Base-by-base conservation (phyloP, 1,140 invertebrate species). In the Notospermus geniculatus region DNA sequence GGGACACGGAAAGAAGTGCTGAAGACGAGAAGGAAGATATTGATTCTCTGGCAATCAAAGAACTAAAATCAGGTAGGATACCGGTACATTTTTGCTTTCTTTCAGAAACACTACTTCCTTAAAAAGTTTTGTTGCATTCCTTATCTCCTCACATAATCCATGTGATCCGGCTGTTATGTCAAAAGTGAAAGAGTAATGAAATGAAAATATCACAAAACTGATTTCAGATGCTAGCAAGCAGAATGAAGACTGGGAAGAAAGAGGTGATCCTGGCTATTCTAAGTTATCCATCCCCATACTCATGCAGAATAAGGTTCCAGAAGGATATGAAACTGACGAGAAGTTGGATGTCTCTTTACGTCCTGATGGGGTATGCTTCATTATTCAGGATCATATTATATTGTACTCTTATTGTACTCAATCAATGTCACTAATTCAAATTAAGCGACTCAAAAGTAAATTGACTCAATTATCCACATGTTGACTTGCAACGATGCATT, bases 301-400 rank as follows among this genome's bases (percentile, higher is more conserved):
- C 29, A 73, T 84, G 66, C 76, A 79, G 57, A 84, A 84, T 66
- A 77, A 77, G 61, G 64, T 83, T n/a, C 83, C 83, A 27, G 75
- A 79, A 23, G 82, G 83, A 1, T 84, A 67, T 72, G 83, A 84
- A 69, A 81, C 80, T 11, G 82, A 84, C 70, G 80, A 82, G 5
- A 81, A 79, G 56, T 62, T 84, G 19, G 78, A 84, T 71, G 82
- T 84, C 4, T 76, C 77, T 4, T 61, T 84, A 1, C 64, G 83
- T 56, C 77, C 83, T 15, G 77, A 81, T 41, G 76, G 74, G 66
- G 73, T 73, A 69, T 22, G 39, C 19, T 43, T n/a, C n/a, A n/a
- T n/a, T n/a, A n/a, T n/a, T n/a, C n/a, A n/a, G n/a, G n/a, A n/a
- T n/a, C n/a, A n/a, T n/a, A n/a, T n/a, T n/a, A n/a, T n/a, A n/a